Evolutionary conservation across 2,797 vertebrate species (phyloP), one percentile per base, ranked within the genome.

Genomic region (Coendou prehensilis): DNA sequence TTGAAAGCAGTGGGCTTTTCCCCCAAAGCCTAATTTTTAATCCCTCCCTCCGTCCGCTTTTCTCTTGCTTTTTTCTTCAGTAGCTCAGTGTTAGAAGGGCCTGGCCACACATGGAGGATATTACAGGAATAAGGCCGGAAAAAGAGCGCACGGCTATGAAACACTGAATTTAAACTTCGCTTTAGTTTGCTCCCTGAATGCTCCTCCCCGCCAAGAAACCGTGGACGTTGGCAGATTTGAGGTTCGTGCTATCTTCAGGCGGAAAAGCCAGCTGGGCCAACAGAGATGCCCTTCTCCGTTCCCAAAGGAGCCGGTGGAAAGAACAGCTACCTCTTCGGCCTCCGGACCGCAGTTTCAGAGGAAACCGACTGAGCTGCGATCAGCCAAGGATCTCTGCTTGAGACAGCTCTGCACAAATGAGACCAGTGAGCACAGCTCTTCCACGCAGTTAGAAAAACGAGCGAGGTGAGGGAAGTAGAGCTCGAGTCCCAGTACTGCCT

Each of bases 211-310:
- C 92, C 91, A 96, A 97, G 97, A 98, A 98, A 98, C 97, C 97
- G 57, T 52, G 84, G 94, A 95, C 93, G 93, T 61, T 56, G 28
- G 88, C 94, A 97, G 96, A 64, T 96, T 33, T 93, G 85, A 61
- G 93, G 89, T 83, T 94, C 85, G 0, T 96, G 98, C 98, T 98
- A 98, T 98, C 97, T 98, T 95, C 98, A 98, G 92, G 97, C 97
- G 91, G 96, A 96, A 97, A 92, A 96, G 90, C 96, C 96, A 96
- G 96, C 97, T 97, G 96, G 95, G 92, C 97, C 97, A 98, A 98
- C 97, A 98, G 96, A 98, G 96, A 56, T 57, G 6, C 47, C 95
- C 94, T 88, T 97, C 61, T 2, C 71, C 75, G 88, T 75, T 98
- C 98, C 98, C 98, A 98, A 98, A 97, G 94, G 85, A 94, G 71